A percentile compares a stretch with the other conserved stretches of the same genome.
Conservation (phyloP, 2,888 invertebrate species). For the Hoplodrina blanda region DNA sequence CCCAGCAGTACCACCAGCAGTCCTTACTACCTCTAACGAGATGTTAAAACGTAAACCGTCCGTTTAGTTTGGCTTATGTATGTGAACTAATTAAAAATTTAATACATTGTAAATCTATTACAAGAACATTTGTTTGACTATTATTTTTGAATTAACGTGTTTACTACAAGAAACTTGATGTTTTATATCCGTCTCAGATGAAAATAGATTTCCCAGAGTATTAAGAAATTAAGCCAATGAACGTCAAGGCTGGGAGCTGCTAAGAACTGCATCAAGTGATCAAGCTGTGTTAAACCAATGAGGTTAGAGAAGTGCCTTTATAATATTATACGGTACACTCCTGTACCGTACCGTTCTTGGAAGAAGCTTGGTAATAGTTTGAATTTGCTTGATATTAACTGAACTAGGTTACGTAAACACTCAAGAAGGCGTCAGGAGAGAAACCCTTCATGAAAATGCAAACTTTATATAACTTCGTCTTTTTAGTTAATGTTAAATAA, state of each 20-base stretch:
- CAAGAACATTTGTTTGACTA: constrained; percentile 25
- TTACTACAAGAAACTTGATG: constrained; percentile 13
- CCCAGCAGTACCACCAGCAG: neutral
- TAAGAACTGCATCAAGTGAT: constrained; percentile 23
- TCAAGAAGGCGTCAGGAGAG: constrained; percentile 7
- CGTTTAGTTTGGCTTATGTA: constrained; percentile 21
- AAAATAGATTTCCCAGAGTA: constrained; percentile 7
- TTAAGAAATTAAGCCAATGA: constrained; percentile 14
- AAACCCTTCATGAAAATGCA: constrained; percentile 19
- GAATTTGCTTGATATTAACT: neutral
- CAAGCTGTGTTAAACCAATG: constrained; percentile 30
- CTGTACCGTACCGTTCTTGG: constrained; percentile 11
- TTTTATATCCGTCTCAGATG: neutral
- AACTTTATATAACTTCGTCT: constrained; percentile 16
- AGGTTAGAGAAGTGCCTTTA: constrained; percentile 10
- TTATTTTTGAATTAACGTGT: constrained; percentile 22
- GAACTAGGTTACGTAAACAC: constrained; percentile 40
- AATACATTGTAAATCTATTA: constrained; percentile 47
- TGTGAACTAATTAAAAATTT: constrained; percentile 45
- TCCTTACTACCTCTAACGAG: constrained; percentile 25
- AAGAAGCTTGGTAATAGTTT: constrained; percentile 3
- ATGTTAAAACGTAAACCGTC: constrained; percentile 38
- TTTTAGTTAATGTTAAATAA: constrained; percentile 19
- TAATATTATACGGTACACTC: neutral
- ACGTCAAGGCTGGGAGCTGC: neutral